Percentiles rank a stretch among this genome's conserved stretches.
These are phyloP conservation scores for Zygaena filipendulae DNA, from an alignment of 2,888 invertebrate species.

Conservation along the genomic window DNA sequence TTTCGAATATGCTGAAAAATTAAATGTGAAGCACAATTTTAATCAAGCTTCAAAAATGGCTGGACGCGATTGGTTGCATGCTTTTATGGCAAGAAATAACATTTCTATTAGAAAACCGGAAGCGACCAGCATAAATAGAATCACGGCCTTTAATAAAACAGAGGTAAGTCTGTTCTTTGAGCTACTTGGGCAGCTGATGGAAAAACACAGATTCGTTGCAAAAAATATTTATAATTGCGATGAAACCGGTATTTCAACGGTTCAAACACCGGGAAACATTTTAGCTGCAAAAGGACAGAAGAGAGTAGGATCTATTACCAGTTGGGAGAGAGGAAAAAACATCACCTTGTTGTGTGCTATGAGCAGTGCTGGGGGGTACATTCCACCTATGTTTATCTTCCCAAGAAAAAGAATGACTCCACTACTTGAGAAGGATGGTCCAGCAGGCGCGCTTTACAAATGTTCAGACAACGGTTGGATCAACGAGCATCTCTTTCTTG, in stretches of 20 bases:
- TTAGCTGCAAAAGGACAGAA: conserved; percentile 34
- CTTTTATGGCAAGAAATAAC: conserved; percentile 18
- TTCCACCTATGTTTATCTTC: conserved; percentile 47
- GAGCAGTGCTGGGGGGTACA: conserved; percentile 30
- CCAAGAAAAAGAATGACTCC: conserved; percentile 33
- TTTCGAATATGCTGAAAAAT: conserved; percentile 13
- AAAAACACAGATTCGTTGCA: conserved; percentile 19
- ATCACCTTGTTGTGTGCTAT: conserved; percentile 36
- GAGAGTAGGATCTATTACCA: conserved; percentile 36
- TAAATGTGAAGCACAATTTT: conserved; percentile 16
- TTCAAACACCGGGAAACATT: conserved; percentile 33
- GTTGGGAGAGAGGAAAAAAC: conserved; percentile 33
- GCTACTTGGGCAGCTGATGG: conserved; percentile 20
- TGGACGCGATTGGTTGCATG: conserved; percentile 19
- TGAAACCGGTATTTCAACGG: conserved; percentile 39
- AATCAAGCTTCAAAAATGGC: conserved; percentile 18
- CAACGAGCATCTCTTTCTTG: conserved; percentile 21
- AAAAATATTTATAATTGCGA: conserved; percentile 36
- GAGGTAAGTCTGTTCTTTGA: conserved; percentile 20
- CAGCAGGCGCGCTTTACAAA: conserved; percentile 26
- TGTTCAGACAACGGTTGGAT: conserved; percentile 24
- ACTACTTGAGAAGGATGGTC: conserved; percentile 30
- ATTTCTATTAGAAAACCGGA: conserved; percentile 21
- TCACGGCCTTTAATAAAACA: conserved; percentile 23
- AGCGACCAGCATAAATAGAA: conserved; percentile 22